Percentiles rank a stretch among this genome's conserved stretches.
Conservation (phyloP, 2,888 invertebrate genomes). For the Drosophila pseudotalamancana region DNA sequence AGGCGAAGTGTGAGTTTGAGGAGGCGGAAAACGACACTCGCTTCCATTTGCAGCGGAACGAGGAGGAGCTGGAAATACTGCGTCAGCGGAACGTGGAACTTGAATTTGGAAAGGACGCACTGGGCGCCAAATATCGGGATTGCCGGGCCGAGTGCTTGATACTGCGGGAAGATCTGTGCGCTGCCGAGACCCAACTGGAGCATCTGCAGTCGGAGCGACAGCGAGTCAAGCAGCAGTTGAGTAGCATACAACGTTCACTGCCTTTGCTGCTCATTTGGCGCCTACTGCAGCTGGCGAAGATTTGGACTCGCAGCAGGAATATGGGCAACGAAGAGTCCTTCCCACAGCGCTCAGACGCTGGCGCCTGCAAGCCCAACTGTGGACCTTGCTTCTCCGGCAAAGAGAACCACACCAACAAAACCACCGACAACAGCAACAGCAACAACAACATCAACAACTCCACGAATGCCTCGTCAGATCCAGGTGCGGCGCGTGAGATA, state of each 20-base stretch:
- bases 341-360: constrained; percentile 9
- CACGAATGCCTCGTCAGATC: neutral
- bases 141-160: constrained; percentile 82
- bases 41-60: constrained; percentile 85
- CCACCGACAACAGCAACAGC: neutral
- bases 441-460: neutral
- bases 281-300: constrained; percentile 42
- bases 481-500: constrained; percentile 39
- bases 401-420: neutral
- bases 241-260: constrained; percentile 72
- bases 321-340: constrained; percentile 65
- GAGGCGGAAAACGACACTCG: constrained; percentile 91
- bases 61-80: constrained; percentile 87
- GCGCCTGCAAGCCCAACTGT: constrained; percentile 5
- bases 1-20: constrained; percentile 90
- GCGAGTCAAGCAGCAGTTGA: constrained; percentile 80
- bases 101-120: constrained; percentile 86
- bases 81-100: constrained; percentile 85
- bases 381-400: neutral
- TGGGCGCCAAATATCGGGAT: constrained; percentile 86
- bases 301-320: neutral
- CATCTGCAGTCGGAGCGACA: constrained; percentile 82
- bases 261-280: constrained; percentile 75
- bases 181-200: constrained; percentile 81
- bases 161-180: constrained; percentile 79